phyloP scores from a whole-genome alignment of 2,888 invertebrate genomes.

The Mythimna loreyi region DNA sequence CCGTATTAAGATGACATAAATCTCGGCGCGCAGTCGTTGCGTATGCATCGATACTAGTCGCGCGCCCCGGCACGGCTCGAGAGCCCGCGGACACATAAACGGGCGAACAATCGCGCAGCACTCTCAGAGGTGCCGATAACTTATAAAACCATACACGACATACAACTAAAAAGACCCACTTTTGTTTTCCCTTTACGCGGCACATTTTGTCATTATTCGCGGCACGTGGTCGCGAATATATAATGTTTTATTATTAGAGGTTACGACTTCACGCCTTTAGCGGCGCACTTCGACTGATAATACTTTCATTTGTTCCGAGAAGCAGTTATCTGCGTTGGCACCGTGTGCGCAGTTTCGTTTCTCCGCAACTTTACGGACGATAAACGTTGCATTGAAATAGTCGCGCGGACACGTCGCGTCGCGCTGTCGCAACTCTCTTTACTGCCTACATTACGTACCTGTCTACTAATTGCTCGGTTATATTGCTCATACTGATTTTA shows the following conservation, averaged over 20 bases:
- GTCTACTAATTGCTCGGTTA: constrained; percentile 59
- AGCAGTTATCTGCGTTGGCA: constrained; percentile 80
- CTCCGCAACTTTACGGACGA: constrained; percentile 66
- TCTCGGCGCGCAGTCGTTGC: constrained; percentile 46
- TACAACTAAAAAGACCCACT: constrained; percentile 82
- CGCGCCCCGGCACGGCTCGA: constrained; percentile 58
- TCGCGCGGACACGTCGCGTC: constrained; percentile 58
- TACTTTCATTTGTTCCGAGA: constrained; percentile 88
- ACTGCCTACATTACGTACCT: constrained; percentile 52
- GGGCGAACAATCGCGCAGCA: constrained; percentile 68
- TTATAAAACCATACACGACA: constrained; percentile 77
- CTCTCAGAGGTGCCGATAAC: constrained; percentile 82
- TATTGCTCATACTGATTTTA: constrained; percentile 29
- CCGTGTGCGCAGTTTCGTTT: constrained; percentile 66
- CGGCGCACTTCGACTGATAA: constrained; percentile 85
- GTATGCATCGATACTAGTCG: constrained; percentile 62
- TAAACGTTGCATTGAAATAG: constrained; percentile 66
- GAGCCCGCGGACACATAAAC: constrained; percentile 69
- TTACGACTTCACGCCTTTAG: constrained; percentile 89
- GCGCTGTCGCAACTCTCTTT: constrained; percentile 49
- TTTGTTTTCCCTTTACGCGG: constrained; percentile 84
- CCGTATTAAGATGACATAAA: constrained; percentile 62
- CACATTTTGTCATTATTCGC: constrained; percentile 85
- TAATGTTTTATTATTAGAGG: constrained; percentile 88
- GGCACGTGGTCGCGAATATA: constrained; percentile 90